Evolutionary conservation across 2,113 vertebrate genomes (phyloP).

Genomic region (Cervus canadensis): DNA sequence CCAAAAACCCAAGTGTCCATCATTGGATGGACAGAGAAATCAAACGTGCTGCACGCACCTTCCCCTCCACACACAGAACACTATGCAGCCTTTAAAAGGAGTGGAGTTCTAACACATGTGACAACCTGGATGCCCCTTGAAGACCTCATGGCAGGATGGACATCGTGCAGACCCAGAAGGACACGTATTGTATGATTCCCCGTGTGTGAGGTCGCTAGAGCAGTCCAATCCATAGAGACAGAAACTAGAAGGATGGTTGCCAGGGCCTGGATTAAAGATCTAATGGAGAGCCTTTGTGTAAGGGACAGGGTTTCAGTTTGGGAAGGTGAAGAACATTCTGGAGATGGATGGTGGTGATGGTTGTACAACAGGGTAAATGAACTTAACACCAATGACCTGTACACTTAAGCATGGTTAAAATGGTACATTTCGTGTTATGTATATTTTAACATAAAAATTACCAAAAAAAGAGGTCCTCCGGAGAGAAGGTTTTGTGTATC

Average conservation of each 20-base stretch:
- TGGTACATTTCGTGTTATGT: neutral
- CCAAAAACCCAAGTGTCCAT: neutral
- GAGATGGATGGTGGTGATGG: neutral
- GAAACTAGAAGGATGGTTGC: neutral
- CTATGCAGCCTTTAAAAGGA: neutral
- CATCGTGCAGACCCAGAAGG: neutral
- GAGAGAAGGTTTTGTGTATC: neutral
- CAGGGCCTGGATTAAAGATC: neutral
- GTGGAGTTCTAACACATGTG: accelerated
- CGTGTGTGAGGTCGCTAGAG: accelerated
- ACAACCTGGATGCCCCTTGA: accelerated
- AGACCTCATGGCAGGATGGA: neutral
- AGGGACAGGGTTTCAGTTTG: neutral
- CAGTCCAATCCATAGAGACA: neutral
- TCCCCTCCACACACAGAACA: accelerated
- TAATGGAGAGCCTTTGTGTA: no score
- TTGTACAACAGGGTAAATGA: accelerated
- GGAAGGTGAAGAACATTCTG: neutral
- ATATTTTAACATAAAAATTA: neutral
- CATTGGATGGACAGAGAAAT: no score
- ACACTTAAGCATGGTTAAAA: neutral
- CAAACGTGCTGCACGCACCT: neutral
- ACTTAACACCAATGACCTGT: no score
- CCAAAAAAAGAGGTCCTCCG: neutral
- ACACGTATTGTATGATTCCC: accelerated